These are phyloP conservation scores for Halcyon chelicuti DNA, from an alignment of 2,797 vertebrate species.

Conservation along the genomic window DNA sequence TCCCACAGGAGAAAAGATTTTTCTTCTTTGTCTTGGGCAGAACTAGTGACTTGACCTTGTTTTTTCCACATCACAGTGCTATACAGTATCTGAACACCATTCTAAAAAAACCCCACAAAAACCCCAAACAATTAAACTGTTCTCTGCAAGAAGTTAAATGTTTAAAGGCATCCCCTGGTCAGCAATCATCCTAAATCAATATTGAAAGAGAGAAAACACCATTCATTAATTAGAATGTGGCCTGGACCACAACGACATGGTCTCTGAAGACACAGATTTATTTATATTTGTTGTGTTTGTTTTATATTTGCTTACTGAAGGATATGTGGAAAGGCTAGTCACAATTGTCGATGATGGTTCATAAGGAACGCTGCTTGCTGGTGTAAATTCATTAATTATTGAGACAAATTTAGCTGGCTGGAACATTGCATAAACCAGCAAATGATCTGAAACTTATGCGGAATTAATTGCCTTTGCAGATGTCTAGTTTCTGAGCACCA, in stretches of 20 bases:
- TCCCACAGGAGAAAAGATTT: neutral
- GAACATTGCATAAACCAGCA: conserved; percentile 24
- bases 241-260: neutral
- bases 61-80: neutral
- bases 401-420: conserved; percentile 45
- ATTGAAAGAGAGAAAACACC: conserved; percentile 27
- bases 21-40: neutral
- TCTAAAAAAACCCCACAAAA: neutral
- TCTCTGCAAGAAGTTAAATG: neutral
- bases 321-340: conserved; percentile 2
- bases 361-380: conserved; percentile 27
- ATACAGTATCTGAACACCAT: neutral
- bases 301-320: conserved; percentile 14
- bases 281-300: neutral
- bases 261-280: conserved; percentile 5
- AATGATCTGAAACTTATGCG: conserved; percentile 36
- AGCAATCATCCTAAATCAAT: conserved; percentile 46
- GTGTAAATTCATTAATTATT: conserved; percentile 43
- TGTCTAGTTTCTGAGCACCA: neutral
- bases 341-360: neutral
- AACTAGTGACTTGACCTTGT: neutral
- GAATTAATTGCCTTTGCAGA: conserved; percentile 37
- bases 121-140: neutral
- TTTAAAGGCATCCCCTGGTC: conserved; percentile 19
- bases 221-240: conserved; percentile 33